Evolutionary conservation across 2,888 invertebrate genomes (phyloP).

Genomic region (Polymixis flavicincta): DNA sequence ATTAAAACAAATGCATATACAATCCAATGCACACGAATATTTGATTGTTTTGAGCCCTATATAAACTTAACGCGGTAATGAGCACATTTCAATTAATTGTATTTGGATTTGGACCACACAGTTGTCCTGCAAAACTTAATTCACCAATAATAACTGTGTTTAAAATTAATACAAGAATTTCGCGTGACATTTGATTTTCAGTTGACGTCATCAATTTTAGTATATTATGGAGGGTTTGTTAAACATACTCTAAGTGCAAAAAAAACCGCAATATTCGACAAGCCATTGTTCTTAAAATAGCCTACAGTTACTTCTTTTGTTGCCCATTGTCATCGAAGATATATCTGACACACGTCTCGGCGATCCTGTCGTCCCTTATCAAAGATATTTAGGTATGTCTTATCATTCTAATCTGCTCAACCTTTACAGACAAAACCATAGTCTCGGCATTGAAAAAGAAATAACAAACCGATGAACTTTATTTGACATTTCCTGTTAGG

Average conservation of each 20-base stretch:
- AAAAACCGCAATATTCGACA: conserved; percentile 10
- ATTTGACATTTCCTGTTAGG: conserved; percentile 62
- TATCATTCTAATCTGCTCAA: conserved; percentile 52
- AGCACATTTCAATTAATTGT: conserved; percentile 32
- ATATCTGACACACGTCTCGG: conserved; percentile 35
- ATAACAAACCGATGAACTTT: conserved; percentile 54
- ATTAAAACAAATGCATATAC: background rate
- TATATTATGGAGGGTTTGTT: background rate
- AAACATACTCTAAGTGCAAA: conserved; percentile 14
- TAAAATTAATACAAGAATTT: conserved; percentile 9
- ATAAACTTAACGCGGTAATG: background rate
- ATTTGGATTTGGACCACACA: too few species aligned
- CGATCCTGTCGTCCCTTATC: conserved; percentile 40
- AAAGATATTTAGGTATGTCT: conserved; percentile 31
- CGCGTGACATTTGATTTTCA: background rate
- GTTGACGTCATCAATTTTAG: conserved; percentile 8
- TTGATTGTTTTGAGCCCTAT: background rate
- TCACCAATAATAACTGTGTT: conserved; percentile 4
- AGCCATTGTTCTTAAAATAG: conserved; percentile 54
- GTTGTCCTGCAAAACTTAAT: too few species aligned
- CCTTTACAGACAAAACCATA: conserved; percentile 40
- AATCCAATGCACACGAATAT: background rate
- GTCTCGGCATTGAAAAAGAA: conserved; percentile 40
- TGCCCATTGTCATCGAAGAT: conserved; percentile 36
- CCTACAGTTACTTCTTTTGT: conserved; percentile 34